Evolutionary conservation across 2,797 vertebrate genomes (phyloP).

Genomic region (Erithacus rubecula): DNA sequence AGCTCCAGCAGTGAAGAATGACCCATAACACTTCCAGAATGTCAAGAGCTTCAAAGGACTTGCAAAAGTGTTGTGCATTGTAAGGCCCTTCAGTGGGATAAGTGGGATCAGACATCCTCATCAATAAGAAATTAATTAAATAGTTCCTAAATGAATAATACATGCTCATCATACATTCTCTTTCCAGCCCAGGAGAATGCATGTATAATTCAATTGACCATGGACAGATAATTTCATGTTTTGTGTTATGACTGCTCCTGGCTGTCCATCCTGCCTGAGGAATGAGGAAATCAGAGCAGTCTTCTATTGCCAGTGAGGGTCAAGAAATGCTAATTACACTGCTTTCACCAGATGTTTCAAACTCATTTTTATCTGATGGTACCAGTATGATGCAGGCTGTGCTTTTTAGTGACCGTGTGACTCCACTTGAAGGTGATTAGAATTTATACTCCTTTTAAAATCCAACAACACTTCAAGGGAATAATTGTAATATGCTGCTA

Average conservation of each 20-base stretch:
- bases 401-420: background rate
- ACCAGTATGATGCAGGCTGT: background rate
- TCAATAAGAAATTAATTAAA: slow-evolving; percentile 59
- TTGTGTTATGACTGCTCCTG: background rate
- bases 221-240: background rate
- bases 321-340: background rate
- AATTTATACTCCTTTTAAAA: background rate
- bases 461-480: background rate
- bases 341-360: background rate
- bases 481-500: background rate
- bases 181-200: slow-evolving; percentile 4
- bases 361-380: background rate
- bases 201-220: slow-evolving; percentile 26
- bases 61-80: background rate
- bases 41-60: background rate
- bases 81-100: slow-evolving; percentile 6
- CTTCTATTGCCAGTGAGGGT: background rate
- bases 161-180: slow-evolving; percentile 19
- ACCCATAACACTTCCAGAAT: background rate
- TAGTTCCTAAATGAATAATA: slow-evolving; percentile 45
- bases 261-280: background rate
- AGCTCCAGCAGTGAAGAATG: background rate
- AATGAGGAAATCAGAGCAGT: background rate
- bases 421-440: background rate
- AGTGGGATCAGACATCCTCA: slow-evolving; percentile 27